Conservation (phyloP, 2,888 invertebrate species). For the Crepidodera aurea region DNA sequence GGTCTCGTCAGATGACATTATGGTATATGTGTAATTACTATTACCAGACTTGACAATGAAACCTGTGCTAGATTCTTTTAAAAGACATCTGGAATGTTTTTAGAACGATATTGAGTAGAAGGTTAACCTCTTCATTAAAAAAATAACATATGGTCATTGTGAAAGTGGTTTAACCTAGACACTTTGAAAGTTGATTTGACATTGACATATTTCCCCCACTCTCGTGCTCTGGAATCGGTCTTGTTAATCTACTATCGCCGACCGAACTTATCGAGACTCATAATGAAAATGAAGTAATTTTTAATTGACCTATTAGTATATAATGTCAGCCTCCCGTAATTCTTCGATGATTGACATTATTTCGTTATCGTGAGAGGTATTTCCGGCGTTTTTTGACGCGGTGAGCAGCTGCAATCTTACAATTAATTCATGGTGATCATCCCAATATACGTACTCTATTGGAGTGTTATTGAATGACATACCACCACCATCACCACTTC, state of each 20-base stretch:
- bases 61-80: too few relatives aligned
- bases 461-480: conserved; percentile 7
- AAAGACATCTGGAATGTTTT: neutral
- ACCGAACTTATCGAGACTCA: conserved; percentile 34
- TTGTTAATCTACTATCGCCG: too few relatives aligned
- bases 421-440: conserved; percentile 47
- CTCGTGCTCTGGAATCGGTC: too few relatives aligned
- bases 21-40: too few relatives aligned
- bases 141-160: too few relatives aligned
- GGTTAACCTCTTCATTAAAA: too few relatives aligned
- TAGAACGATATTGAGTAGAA: too few relatives aligned
- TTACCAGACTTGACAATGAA: too few relatives aligned
- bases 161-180: too few relatives aligned
- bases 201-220: too few relatives aligned
- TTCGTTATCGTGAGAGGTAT: conserved; percentile 51
- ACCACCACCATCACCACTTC: neutral
- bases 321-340: conserved; percentile 39
- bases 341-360: conserved; percentile 55
- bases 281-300: conserved; percentile 20
- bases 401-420: conserved; percentile 48
- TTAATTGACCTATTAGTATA: conserved; percentile 25
- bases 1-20: too few relatives aligned
- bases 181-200: too few relatives aligned
- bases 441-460: conserved; percentile 39
- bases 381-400: conserved; percentile 49